These are phyloP conservation scores for Lucilia cuprina DNA, from an alignment of 1,140 invertebrate genomes.

Conservation along the genomic window DNA sequence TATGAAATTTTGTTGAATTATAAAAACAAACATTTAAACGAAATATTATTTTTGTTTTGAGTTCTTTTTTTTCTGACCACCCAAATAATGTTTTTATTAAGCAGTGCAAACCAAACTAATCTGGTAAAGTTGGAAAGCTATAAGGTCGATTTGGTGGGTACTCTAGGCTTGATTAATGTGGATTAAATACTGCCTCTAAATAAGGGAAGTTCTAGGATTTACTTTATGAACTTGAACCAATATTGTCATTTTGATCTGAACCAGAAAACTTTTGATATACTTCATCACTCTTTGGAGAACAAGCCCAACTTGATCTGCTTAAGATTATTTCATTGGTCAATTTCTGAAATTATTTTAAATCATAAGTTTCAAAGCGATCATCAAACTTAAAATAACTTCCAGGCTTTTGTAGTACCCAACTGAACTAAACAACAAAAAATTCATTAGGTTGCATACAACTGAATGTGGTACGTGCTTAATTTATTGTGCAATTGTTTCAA, in stretches of 20 bases:
- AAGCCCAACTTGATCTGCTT: too few species aligned
- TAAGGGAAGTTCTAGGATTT: too few species aligned
- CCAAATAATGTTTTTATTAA: background rate
- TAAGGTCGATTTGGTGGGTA: background rate
- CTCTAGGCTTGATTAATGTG: too few species aligned
- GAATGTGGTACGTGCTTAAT: background rate
- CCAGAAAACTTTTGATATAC: too few species aligned
- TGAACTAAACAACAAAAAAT: background rate
- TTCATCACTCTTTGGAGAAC: too few species aligned
- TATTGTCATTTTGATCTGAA: too few species aligned
- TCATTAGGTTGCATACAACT: background rate
- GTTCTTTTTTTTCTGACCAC: background rate
- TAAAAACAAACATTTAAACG: conserved; percentile 4
- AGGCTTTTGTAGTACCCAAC: background rate
- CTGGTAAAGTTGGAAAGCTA: background rate
- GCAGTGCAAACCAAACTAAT: background rate
- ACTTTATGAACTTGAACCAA: too few species aligned
- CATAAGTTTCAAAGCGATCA: background rate
- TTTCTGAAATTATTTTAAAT: too few species aligned
- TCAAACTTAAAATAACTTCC: background rate
- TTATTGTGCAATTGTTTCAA: background rate
- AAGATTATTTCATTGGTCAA: too few species aligned
- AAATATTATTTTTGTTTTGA: background rate
- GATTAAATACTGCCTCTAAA: too few species aligned
- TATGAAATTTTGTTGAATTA: conserved; percentile 8